These are phyloP conservation scores for Stenurella melanura DNA, from an alignment of 2,888 invertebrate species.

Conservation along the genomic window DNA sequence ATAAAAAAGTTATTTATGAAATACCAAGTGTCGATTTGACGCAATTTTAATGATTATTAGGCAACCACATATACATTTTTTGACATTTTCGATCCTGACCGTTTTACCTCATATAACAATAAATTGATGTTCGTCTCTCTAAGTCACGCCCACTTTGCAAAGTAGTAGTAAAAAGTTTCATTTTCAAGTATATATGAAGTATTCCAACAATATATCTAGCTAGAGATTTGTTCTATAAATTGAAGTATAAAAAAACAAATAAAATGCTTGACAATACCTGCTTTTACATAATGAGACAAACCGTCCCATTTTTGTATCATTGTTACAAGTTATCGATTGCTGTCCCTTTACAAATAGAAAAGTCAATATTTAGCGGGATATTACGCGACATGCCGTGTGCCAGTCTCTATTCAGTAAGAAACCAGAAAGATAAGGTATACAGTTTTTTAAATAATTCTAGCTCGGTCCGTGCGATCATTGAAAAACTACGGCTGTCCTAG, in stretches of 20 bases:
- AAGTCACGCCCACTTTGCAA: too few relatives aligned
- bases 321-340: conserved; percentile 40
- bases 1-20: too few relatives aligned
- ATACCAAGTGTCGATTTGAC: too few relatives aligned
- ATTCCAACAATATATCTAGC: neutral
- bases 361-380: conserved; percentile 44
- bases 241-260: too few relatives aligned
- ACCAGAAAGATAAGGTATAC: conserved; percentile 25
- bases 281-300: neutral
- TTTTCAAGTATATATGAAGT: neutral
- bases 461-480: neutral
- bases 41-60: too few relatives aligned
- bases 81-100: too few relatives aligned
- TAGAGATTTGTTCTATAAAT: neutral
- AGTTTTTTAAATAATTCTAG: conserved; percentile 2
- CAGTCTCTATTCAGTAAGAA: conserved; percentile 42
- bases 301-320: neutral
- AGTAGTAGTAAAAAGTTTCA: too few relatives aligned
- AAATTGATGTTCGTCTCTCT: too few relatives aligned
- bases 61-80: too few relatives aligned
- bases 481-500: neutral
- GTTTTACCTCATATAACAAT: too few relatives aligned
- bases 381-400: conserved; percentile 43
- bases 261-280: neutral
- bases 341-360: conserved; percentile 22